phyloP scores from a whole-genome alignment of 2,797 vertebrate genomes.

The Dendrocincla tyrannina region DNA sequence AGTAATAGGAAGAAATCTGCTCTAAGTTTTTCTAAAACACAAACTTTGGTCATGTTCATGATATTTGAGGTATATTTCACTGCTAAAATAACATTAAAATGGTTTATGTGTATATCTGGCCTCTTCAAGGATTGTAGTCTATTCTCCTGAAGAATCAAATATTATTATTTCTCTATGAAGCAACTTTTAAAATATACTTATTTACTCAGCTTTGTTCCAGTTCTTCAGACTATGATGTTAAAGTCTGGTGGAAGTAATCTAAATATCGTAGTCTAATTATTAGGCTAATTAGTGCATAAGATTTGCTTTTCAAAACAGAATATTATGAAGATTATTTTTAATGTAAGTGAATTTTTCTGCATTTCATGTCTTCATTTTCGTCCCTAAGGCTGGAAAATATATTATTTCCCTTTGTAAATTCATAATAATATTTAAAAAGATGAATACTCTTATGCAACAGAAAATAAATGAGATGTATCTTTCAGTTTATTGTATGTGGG shows the following conservation, averaged over 20 bases:
- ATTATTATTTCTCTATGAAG: background rate
- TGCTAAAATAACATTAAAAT: background rate
- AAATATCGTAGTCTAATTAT: background rate
- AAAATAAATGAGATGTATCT: background rate
- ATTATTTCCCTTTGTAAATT: background rate
- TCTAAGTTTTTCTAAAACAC: background rate
- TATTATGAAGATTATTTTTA: background rate
- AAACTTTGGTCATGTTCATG: background rate
- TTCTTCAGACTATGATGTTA: background rate
- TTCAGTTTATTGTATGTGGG: background rate
- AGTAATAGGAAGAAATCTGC: background rate
- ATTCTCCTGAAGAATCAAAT: background rate
- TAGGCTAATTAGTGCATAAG: background rate
- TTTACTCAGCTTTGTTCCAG: background rate
- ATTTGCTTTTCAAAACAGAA: background rate
- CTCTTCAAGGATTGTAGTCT: background rate
- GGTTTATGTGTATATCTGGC: background rate
- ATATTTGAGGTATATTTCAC: background rate
- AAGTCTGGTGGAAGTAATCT: background rate
- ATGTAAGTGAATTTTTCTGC: background rate
- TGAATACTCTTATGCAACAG: background rate
- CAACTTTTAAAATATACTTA: slow-evolving; percentile 28
- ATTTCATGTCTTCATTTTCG: background rate
- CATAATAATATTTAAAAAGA: background rate
- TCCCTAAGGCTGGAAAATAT: background rate